These are phyloP conservation scores for Drosophila demipolita DNA, from an alignment of 2,888 invertebrate genomes.

Conservation along the genomic window DNA sequence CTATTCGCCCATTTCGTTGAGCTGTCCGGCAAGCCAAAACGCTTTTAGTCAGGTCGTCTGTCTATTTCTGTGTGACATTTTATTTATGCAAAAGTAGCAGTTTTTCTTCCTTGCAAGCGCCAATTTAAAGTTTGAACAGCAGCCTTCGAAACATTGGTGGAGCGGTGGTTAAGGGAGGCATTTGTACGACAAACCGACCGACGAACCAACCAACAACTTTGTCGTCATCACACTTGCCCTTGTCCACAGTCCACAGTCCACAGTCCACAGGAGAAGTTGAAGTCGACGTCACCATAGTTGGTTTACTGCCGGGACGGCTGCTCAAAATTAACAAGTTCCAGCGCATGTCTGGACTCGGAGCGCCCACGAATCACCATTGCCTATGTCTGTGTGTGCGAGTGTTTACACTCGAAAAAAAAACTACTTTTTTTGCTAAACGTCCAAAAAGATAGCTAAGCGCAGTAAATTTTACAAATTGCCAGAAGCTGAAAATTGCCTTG, in stretches of 20 bases:
- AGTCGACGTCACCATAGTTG: slow-evolving; percentile 32
- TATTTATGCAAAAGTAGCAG: slow-evolving; percentile 74
- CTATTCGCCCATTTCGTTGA: slow-evolving; percentile 44
- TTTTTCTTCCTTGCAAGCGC: slow-evolving; percentile 46
- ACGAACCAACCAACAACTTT: slow-evolving; percentile 53
- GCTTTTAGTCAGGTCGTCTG: slow-evolving; percentile 31
- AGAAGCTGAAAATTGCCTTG: neutral
- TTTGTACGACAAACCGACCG: slow-evolving; percentile 55
- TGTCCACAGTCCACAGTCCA: slow-evolving; percentile 26
- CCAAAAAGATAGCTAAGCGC: neutral
- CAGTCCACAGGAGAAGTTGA: slow-evolving; percentile 7
- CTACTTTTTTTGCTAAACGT: neutral
- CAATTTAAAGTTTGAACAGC: slow-evolving; percentile 60
- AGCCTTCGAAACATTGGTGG: slow-evolving; percentile 28
- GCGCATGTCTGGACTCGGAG: slow-evolving; percentile 60
- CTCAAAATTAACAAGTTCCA: slow-evolving; percentile 80
- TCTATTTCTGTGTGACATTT: slow-evolving; percentile 66
- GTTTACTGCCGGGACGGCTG: slow-evolving; percentile 75
- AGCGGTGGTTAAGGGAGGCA: neutral
- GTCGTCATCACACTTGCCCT: slow-evolving; percentile 44
- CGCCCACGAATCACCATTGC: slow-evolving; percentile 30
- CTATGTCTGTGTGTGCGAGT: slow-evolving; percentile 12
- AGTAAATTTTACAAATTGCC: neutral
- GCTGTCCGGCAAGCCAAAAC: slow-evolving; percentile 28
- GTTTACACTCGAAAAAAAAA: neutral